Evolutionary conservation across 2,888 invertebrate species (phyloP), one percentile per base, ranked within the genome.

Genomic region (Alsophila aescularia): DNA sequence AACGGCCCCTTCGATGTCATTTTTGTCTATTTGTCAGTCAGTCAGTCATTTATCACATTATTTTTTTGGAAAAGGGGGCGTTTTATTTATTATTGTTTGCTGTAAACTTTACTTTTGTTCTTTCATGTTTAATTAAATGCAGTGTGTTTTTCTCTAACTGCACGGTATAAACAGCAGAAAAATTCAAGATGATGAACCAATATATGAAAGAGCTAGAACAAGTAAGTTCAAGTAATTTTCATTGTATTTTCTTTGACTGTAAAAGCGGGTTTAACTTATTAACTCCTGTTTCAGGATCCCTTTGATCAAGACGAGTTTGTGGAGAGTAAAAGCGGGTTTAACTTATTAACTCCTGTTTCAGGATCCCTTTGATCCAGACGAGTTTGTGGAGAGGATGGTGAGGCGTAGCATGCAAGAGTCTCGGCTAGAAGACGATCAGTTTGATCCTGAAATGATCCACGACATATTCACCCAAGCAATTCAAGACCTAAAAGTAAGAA

Each of bases 221-320:
- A 92, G 96, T 96, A 85, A 77, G 70, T 76, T 14, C 15, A 16
- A 16, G 6, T n/a, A 16, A n/a, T 18, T 5, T 18, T 5, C 18
- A 18, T 18, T 5, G 18, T 18, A n/a, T n/a, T n/a, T n/a, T n/a
- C n/a, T 18, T 4, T 18, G 18, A 18, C 18, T 2, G 18, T 5
- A 18, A 18, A 18, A 18, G n/a, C n/a, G 18, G 24, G 7, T 24
- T 29, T n/a, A 8, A 29, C 2, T 29, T 8, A 10, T 29, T 21
- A 27, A 27, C 13, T 13, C 5, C 29, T 5, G 32, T 83, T 87
- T 51, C 72, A 99, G 98, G 98, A 98, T 78, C 98, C 98, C 0
- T 99, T 99, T 81, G 98, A 98, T 90, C 96, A 98, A 9, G 97
- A 98, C 75, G 99, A 99, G 81, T 99, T 99, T 92, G 98, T 99